Evolutionary conservation across 2,113 vertebrate species (phyloP).

Genomic region (Phaethornis superciliosus): DNA sequence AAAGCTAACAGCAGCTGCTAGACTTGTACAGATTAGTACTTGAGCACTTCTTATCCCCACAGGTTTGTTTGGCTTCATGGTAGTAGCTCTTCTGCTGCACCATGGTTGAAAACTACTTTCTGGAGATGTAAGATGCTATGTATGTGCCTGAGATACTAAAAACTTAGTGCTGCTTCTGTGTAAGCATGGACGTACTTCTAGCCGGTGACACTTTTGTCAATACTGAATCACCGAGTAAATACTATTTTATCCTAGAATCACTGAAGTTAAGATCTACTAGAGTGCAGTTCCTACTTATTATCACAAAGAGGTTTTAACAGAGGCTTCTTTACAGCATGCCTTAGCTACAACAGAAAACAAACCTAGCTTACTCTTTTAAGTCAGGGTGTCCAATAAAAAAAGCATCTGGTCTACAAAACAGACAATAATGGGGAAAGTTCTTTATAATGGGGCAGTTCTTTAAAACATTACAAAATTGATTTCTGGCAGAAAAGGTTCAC

Average conservation of each 20-base stretch:
- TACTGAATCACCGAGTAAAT: constrained; percentile 6
- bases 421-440: not conserved
- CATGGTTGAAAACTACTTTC: not conserved
- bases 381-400: not conserved
- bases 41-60: not conserved
- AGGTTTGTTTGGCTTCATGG: not conserved
- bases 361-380: not conserved
- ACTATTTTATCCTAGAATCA: not conserved
- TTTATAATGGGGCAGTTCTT: too few relatives aligned
- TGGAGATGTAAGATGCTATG: not conserved
- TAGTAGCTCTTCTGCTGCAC: not conserved
- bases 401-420: not conserved
- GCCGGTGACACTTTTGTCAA: constrained; percentile 8
- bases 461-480: not conserved
- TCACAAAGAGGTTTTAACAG: not conserved
- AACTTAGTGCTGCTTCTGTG: not conserved
- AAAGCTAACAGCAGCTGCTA: not conserved
- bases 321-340: not conserved
- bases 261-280: not conserved
- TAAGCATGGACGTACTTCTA: not conserved
- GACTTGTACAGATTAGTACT: not conserved
- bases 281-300: not conserved
- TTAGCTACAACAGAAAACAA: not conserved
- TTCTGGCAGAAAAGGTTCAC: not conserved
- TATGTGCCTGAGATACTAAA: not conserved